These are phyloP conservation scores for Melanostigma gelatinosum DNA, from an alignment of 2,113 vertebrate genomes.

Conservation along the genomic window DNA sequence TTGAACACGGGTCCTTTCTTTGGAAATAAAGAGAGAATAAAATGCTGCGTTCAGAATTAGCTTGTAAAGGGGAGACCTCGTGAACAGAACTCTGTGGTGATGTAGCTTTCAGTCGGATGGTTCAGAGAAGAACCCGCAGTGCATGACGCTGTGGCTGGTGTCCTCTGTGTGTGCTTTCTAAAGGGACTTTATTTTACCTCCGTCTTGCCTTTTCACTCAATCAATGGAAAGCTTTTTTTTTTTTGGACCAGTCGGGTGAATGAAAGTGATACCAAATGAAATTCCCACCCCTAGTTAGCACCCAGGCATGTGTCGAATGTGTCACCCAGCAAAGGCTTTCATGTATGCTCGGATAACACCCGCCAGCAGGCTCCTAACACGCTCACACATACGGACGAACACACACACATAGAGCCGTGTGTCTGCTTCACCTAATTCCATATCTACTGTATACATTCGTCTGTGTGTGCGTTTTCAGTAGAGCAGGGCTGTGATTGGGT, in stretches of 20 bases:
- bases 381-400: background rate
- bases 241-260: slow-evolving; percentile 6
- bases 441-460: background rate
- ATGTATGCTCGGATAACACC: slow-evolving; percentile 60
- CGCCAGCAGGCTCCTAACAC: slow-evolving; percentile 23
- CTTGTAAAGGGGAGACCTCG: no score
- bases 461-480: slow-evolving; percentile 1
- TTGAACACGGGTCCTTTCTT: background rate
- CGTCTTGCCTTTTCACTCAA: background rate
- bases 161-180: background rate
- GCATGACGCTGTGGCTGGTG: background rate
- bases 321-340: slow-evolving; percentile 52
- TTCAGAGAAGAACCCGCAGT: background rate
- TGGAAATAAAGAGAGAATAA: background rate
- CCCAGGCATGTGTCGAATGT: slow-evolving; percentile 54
- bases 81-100: background rate
- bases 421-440: background rate
- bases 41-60: background rate
- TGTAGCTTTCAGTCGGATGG: background rate
- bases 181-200: background rate
- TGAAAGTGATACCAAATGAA: slow-evolving; percentile 48
- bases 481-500: background rate
- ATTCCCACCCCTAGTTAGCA: slow-evolving; percentile 46
- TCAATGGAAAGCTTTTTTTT: background rate
- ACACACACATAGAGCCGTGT: background rate